phyloP scores from a whole-genome alignment of 2,797 vertebrate genomes.

The Austrolebias charrua region DNA sequence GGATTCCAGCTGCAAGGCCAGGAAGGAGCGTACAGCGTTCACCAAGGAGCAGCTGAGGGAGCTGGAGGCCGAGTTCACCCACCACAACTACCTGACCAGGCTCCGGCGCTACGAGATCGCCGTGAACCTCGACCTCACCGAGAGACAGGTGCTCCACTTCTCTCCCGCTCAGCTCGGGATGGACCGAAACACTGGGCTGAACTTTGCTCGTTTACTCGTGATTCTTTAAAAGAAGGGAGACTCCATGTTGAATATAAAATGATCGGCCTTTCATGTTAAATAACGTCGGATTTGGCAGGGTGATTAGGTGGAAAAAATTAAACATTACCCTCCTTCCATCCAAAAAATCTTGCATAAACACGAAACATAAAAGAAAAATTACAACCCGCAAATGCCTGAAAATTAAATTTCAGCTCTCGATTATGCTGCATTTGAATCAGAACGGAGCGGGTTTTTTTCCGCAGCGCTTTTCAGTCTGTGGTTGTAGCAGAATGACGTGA shows the following conservation, averaged over 20 bases:
- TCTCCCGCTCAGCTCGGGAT: no score
- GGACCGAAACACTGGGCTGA: no score
- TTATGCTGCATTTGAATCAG: conserved; percentile 27
- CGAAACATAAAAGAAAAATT: neutral
- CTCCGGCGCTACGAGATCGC: conserved; percentile 97
- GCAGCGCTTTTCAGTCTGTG: conserved; percentile 46
- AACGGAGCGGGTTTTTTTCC: conserved; percentile 51
- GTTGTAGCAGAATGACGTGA: conserved; percentile 46
- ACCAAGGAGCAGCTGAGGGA: conserved; percentile 96
- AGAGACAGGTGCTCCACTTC: conserved; percentile 87
- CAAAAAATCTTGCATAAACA: neutral
- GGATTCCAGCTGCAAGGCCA: conserved; percentile 87
- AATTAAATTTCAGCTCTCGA: conserved; percentile 1
- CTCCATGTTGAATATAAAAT: neutral
- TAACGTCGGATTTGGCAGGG: neutral
- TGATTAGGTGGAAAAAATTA: no score
- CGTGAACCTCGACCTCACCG: conserved; percentile 96
- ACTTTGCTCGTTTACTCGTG: no score
- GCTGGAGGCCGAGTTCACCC: conserved; percentile 95
- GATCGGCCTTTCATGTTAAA: neutral
- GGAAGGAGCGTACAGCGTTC: conserved; percentile 96
- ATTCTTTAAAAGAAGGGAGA: no score
- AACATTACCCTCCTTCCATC: neutral
- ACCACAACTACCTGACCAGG: conserved; percentile 98
- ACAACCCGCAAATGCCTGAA: neutral